Evolutionary conservation across 2,888 invertebrate species (phyloP).

Genomic region (Leistus spinibarbis): DNA sequence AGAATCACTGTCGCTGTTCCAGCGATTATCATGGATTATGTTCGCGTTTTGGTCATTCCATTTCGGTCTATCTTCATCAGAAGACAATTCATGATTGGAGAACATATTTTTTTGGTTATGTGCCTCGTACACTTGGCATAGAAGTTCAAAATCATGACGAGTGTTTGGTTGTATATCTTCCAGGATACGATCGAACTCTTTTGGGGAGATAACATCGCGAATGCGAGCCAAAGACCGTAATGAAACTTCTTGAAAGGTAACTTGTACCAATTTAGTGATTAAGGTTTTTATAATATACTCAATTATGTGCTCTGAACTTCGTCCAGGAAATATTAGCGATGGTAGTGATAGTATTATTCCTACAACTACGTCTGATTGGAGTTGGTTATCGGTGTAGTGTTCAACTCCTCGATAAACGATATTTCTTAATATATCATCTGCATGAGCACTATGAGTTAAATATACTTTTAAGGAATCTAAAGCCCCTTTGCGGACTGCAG

Average conservation of each 20-base stretch:
- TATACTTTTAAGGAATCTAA: constrained; percentile 77
- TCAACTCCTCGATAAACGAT: constrained; percentile 71
- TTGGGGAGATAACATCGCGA: constrained; percentile 69
- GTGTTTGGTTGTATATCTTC: constrained; percentile 57
- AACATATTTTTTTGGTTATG: constrained; percentile 40
- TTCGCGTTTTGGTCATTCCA: constrained; percentile 40
- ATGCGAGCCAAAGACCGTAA: constrained; percentile 73
- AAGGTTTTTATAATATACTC: constrained; percentile 54
- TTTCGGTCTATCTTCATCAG: constrained; percentile 20
- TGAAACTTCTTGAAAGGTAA: constrained; percentile 67
- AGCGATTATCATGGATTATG: constrained; percentile 37
- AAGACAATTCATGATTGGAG: constrained; percentile 7
- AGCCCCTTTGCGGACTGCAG: constrained; percentile 80
- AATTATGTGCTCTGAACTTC: constrained; percentile 59
- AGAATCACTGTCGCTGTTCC: constrained; percentile 41
- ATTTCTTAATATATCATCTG: constrained; percentile 70
- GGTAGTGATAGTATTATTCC: constrained; percentile 71
- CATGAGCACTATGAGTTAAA: constrained; percentile 69
- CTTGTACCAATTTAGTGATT: constrained; percentile 57
- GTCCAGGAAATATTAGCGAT: constrained; percentile 63
- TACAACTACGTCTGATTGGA: constrained; percentile 65
- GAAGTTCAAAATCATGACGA: constrained; percentile 63
- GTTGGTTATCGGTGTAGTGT: constrained; percentile 61
- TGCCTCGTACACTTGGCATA: constrained; percentile 66
- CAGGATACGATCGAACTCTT: constrained; percentile 66